Evolutionary conservation across 2,797 vertebrate species (phyloP).

Genomic region (Meriones psammophilus): DNA sequence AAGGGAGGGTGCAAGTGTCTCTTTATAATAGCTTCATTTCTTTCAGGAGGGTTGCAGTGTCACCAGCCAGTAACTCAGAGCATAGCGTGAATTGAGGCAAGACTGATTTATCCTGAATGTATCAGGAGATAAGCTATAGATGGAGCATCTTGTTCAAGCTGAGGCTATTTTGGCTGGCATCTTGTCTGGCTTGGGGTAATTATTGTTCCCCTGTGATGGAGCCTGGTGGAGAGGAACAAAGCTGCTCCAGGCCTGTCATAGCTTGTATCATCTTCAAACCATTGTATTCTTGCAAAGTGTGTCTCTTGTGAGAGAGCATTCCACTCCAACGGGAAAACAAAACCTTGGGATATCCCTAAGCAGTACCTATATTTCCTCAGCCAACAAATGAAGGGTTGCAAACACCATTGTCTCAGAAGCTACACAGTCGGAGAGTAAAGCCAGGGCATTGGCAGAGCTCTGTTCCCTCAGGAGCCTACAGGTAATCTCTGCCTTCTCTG

Average conservation of each 20-base stretch:
- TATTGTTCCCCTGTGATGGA: neutral
- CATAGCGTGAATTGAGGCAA: constrained; percentile 3
- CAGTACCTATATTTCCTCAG: neutral
- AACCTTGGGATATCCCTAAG: neutral
- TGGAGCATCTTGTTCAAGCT: neutral
- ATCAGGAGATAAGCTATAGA: neutral
- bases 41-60: neutral
- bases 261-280: neutral
- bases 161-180: neutral
- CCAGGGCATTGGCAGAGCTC: neutral
- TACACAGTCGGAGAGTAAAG: neutral
- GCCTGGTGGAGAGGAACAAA: neutral
- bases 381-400: neutral
- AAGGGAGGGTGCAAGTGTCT: neutral
- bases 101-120: neutral
- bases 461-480: neutral
- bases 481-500: neutral
- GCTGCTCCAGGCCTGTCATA: accelerated
- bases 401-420: neutral
- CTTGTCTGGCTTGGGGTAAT: neutral
- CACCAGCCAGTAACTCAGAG: neutral
- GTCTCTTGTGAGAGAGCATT: neutral
- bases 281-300: neutral
- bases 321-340: neutral
- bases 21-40: neutral